These are phyloP conservation scores for Notechis scutatus DNA, from an alignment of 2,113 vertebrate genomes.

Conservation along the genomic window DNA sequence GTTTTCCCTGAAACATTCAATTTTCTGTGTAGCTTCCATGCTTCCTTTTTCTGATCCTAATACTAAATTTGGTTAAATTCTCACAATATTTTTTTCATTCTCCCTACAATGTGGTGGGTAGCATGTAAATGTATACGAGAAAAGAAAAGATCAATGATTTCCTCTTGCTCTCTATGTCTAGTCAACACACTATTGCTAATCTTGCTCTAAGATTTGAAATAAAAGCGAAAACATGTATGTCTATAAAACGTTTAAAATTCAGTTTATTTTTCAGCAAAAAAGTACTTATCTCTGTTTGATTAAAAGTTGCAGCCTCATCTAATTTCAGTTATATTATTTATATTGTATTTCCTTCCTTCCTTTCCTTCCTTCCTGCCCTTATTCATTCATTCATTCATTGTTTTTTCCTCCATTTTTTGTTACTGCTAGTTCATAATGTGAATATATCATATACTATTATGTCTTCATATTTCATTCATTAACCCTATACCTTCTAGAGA, in stretches of 20 bases:
- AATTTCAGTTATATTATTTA: background rate
- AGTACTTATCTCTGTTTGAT: background rate
- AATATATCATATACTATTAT: background rate
- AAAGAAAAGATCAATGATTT: slow-evolving; percentile 67
- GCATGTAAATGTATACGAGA: background rate
- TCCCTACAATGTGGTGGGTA: background rate
- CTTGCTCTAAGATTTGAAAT: slow-evolving; percentile 60
- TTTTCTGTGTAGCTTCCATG: slow-evolving; percentile 50
- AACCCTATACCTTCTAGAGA: background rate
- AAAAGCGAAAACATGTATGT: too few species aligned
- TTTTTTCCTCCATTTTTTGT: background rate
- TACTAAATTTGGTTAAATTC: slow-evolving; percentile 64
- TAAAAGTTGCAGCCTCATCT: background rate
- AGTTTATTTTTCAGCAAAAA: background rate
- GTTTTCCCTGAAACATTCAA: slow-evolving; percentile 39
- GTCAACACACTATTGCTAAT: slow-evolving; percentile 69
- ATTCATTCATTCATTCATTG: background rate
- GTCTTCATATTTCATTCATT: background rate
- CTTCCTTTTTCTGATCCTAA: slow-evolving; percentile 29
- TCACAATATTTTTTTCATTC: slow-evolving; percentile 17
- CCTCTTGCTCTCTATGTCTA: slow-evolving; percentile 71
- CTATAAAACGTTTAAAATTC: background rate
- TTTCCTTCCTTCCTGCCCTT: background rate
- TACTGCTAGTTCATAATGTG: background rate
- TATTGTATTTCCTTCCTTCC: background rate